Conservation (phyloP, 1,140 invertebrate genomes). For the Ptiloglossa arizonensis region DNA sequence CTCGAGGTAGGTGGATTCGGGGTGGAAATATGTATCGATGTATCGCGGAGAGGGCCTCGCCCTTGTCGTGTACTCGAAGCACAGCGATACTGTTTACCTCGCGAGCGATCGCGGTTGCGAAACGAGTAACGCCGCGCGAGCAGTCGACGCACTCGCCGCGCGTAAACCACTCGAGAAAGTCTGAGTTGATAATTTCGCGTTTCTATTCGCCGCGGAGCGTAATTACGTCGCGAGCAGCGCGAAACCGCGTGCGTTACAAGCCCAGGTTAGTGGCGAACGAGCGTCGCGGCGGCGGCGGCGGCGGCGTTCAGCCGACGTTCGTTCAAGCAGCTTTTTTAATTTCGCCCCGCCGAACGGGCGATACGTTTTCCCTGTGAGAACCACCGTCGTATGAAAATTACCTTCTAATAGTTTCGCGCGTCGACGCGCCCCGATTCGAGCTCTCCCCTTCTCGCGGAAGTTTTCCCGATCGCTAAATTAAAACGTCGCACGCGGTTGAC, state of each 20-base stretch:
- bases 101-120: conserved; percentile 17
- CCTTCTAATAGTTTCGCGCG: conserved; percentile 9
- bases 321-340: conserved; percentile 21
- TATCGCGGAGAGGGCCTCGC: conserved; percentile 43
- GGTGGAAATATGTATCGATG: conserved; percentile 63
- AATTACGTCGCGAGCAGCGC: conserved; percentile 31
- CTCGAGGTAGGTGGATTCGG: conserved; percentile 57
- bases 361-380: not conserved
- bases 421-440: not conserved
- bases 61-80: conserved; percentile 43
- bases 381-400: conserved; percentile 13
- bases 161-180: conserved; percentile 53
- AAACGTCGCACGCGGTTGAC: not conserved
- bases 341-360: not conserved
- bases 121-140: no score
- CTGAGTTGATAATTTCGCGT: conserved; percentile 52
- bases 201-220: conserved; percentile 6
- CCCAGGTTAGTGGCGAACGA: no score
- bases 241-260: conserved; percentile 10
- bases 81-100: conserved; percentile 32
- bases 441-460: not conserved
- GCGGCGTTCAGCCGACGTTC: no score
- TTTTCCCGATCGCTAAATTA: not conserved
- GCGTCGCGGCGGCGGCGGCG: no score
- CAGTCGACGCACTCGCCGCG: conserved; percentile 6